Percentiles rank a stretch among this genome's conserved stretches.
Evolutionary conservation across 2,888 invertebrate species (phyloP).

Genomic region (Seira musarum): DNA sequence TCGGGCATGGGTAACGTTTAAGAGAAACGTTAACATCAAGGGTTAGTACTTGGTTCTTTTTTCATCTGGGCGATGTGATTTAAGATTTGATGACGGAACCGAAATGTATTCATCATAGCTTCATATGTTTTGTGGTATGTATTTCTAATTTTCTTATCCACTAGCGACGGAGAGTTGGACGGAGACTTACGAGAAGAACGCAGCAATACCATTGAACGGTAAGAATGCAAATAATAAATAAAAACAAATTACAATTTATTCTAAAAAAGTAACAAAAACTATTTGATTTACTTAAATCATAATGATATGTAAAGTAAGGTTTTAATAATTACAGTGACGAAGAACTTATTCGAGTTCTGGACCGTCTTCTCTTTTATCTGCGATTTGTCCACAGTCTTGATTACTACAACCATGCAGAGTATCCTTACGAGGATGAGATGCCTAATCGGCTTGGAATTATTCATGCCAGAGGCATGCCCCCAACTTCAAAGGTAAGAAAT

Average conservation of each 20-base stretch:
- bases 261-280: not conserved
- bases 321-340: constrained; percentile 63
- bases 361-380: constrained; percentile 91
- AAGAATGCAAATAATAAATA: constrained; percentile 74
- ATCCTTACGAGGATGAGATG: constrained; percentile 99
- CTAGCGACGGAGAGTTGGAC: constrained; percentile 75
- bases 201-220: constrained; percentile 83
- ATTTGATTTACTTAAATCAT: constrained; percentile 5
- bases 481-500: constrained; percentile 85
- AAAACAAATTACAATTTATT: not conserved
- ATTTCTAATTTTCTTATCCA: no score
- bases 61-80: not conserved
- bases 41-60: constrained; percentile 48
- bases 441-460: constrained; percentile 99
- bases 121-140: no score
- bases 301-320: not conserved
- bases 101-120: no score
- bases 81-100: not conserved
- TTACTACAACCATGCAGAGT: constrained; percentile 99
- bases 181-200: constrained; percentile 75
- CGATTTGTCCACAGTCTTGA: constrained; percentile 98
- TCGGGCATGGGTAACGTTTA: constrained; percentile 98
- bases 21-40: constrained; percentile 96
- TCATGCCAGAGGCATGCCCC: constrained; percentile 93
- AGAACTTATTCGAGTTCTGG: constrained; percentile 75